Base-by-base conservation (phyloP, 2,113 vertebrate genomes). In the Pangasianodon gigas region DNA sequence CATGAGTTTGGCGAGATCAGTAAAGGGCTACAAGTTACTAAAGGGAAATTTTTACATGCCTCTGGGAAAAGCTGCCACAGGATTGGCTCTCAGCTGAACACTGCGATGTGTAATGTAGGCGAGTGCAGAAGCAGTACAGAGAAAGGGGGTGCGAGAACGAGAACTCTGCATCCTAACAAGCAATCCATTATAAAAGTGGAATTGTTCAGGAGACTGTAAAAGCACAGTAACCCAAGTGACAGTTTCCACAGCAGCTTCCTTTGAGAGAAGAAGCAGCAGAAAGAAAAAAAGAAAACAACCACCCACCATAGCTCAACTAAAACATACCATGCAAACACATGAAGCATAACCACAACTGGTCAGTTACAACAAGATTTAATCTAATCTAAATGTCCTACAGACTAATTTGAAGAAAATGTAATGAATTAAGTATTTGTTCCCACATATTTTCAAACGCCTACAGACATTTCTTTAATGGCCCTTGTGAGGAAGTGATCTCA, bases 401-500 rank as follows among this genome's bases (percentile, higher is more conserved):
- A 29, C 11, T 6, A 37, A 37, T 44, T 44, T 52, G 5, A 26
- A 79, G 24, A 3, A 56, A 82, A 41, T 41, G 2, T 44, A 44
- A 41, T 52, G 46, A 37, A 41, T 19, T n/a, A 56, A 71, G 48
- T 67, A 58, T n/a, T 21, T 83, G 13, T 44, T 82, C 32, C 54
- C 44, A 62, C 54, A 62, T 44, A 74, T 74, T 89, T 84, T 65
- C 87, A 85, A 26, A 44, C 79, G 83, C 48, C 71, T 71, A 37
- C 79, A 77, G 58, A 7, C 3, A 46, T 65, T 32, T 85, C 13
- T 52, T 60, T 89, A 85, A 75, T 62, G 6, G 60, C 41, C 69
- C 56, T 65, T 85, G 83, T 54, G 46, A 88, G 56, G 56, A 89
- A 65, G 46, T 54, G 56, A 90, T 52, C 75, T 58, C 62, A 82